Evolutionary conservation across 2,888 invertebrate species (phyloP).

Genomic region (Lasioglossum oenotherae): DNA sequence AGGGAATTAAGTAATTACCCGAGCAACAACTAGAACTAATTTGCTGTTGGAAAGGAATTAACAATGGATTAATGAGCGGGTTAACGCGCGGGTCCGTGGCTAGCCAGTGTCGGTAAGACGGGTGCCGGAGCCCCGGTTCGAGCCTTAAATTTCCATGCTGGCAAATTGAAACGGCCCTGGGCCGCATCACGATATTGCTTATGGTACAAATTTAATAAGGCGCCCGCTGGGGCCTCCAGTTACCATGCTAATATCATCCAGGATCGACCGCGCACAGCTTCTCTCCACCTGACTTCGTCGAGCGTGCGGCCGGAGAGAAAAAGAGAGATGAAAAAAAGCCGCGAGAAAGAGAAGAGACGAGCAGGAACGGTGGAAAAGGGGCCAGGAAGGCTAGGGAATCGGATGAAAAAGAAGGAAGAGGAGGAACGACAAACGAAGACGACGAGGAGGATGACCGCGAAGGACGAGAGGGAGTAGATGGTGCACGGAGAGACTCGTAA

Average conservation of each 20-base stretch:
- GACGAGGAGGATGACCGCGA: slow-evolving; percentile 61
- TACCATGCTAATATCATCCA: slow-evolving; percentile 81
- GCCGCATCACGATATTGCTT: slow-evolving; percentile 75
- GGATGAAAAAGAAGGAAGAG: slow-evolving; percentile 28
- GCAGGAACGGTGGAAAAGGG: slow-evolving; percentile 60
- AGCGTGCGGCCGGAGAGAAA: slow-evolving; percentile 47
- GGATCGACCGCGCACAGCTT: slow-evolving; percentile 67
- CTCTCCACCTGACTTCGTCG: slow-evolving; percentile 77
- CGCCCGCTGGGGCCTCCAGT: slow-evolving; percentile 79
- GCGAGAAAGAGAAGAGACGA: slow-evolving; percentile 26
- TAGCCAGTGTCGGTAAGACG: slow-evolving; percentile 62
- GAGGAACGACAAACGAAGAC: slow-evolving; percentile 44
- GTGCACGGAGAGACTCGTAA: slow-evolving; percentile 74
- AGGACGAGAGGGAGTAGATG: slow-evolving; percentile 58
- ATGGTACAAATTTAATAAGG: slow-evolving; percentile 81
- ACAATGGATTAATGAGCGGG: slow-evolving; percentile 2
- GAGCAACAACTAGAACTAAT: slow-evolving; percentile 4
- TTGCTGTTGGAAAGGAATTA: background rate
- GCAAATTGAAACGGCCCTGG: slow-evolving; percentile 77
- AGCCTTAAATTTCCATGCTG: slow-evolving; percentile 74
- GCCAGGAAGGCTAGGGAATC: slow-evolving; percentile 48
- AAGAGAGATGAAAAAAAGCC: slow-evolving; percentile 46
- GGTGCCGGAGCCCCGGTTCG: slow-evolving; percentile 41
- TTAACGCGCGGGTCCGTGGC: slow-evolving; percentile 7
- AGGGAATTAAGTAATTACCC: slow-evolving; percentile 11